phyloP scores from a whole-genome alignment of 2,888 invertebrate species.

The Eutolmus rufibarbis region DNA sequence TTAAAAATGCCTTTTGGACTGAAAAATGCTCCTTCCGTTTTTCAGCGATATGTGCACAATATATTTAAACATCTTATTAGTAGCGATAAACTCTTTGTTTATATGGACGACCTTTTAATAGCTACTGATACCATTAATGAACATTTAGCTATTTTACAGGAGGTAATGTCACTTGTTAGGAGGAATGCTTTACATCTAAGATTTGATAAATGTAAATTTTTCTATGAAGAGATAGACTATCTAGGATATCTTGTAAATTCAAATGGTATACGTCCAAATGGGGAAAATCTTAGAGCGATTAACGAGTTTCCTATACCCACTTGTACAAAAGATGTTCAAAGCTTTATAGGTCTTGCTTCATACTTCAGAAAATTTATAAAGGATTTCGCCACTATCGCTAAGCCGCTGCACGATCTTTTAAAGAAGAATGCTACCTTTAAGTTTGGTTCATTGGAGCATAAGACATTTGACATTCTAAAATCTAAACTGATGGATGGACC shows the following conservation, averaged over 20 bases:
- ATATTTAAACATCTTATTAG: conserved; percentile 47
- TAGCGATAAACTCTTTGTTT: conserved; percentile 46
- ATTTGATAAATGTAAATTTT: no score
- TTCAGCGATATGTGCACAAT: conserved; percentile 48
- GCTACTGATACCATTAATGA: conserved; percentile 45
- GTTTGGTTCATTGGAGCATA: no score
- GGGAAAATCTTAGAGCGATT: conserved; percentile 52
- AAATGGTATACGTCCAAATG: conserved; percentile 52
- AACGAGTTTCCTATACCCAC: conserved; percentile 45
- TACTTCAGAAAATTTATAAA: not conserved
- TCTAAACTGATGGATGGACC: no score
- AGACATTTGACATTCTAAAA: no score
- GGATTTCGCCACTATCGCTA: not conserved
- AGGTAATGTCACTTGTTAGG: conserved; percentile 49
- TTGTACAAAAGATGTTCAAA: conserved; percentile 51
- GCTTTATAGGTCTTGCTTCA: conserved; percentile 51
- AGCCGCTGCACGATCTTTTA: no score
- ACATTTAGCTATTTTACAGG: conserved; percentile 49
- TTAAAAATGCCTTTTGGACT: conserved; percentile 48
- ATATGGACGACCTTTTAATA: conserved; percentile 51
- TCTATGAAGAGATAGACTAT: conserved; percentile 45
- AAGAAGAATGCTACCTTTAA: no score
- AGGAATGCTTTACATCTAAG: conserved; percentile 53
- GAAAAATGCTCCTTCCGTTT: conserved; percentile 46
- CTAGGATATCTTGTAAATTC: conserved; percentile 53